Percentiles rank a stretch among this genome's conserved stretches.
Conservation (phyloP, 2,113 vertebrate genomes). For the Rhombomys opimus region DNA sequence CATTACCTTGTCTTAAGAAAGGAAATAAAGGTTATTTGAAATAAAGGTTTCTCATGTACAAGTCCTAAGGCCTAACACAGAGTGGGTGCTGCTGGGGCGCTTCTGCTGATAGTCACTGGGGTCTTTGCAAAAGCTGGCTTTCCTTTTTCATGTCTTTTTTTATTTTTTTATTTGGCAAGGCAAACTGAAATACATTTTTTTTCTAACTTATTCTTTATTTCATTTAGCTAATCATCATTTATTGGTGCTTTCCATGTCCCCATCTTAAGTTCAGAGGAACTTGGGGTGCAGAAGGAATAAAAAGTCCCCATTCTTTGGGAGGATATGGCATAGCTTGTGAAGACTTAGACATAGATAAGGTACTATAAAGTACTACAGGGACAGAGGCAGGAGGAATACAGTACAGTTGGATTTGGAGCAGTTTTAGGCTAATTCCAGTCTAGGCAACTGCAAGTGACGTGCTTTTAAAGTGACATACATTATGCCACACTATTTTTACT, state of each 20-base stretch:
- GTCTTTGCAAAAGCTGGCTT: neutral
- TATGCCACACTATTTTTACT: neutral
- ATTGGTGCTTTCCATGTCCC: neutral
- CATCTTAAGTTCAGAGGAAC: neutral
- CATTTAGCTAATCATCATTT: neutral
- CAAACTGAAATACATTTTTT: neutral
- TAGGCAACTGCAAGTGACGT: neutral
- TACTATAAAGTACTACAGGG: neutral
- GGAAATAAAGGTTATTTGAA: neutral
- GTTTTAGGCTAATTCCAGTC: conserved; percentile 22
- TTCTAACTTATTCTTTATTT: conserved; percentile 43
- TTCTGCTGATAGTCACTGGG: neutral
- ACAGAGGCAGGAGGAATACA: neutral
- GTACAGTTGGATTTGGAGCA: neutral
- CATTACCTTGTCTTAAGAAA: neutral
- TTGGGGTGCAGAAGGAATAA: neutral
- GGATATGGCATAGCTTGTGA: neutral
- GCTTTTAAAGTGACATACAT: neutral
- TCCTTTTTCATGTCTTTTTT: neutral
- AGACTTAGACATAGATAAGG: neutral
- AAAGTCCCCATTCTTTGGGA: neutral
- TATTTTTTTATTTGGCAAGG: neutral
- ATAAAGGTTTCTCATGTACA: neutral
- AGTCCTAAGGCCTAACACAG: neutral
- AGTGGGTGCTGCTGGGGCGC: neutral